Evolutionary conservation across 2,797 vertebrate species (phyloP), one percentile per base, ranked within the genome.

Genomic region (Naso thynnoides): DNA sequence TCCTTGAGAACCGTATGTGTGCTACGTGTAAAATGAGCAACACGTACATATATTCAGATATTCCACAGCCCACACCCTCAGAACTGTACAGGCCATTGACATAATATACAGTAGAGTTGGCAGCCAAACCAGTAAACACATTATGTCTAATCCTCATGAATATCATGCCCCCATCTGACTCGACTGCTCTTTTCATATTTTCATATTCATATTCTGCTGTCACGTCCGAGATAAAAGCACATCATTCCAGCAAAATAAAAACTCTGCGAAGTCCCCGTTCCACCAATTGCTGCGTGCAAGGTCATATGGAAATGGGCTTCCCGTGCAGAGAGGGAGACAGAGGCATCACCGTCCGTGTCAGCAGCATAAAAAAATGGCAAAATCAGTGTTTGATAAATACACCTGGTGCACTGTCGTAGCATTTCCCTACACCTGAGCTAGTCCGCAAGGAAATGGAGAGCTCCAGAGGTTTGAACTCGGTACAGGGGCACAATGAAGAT

Each of bases 271-370:
- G 10, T 53, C 61, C 50, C 64, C 24, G 27, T 83, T 89, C 70
- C 78, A 53, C 78, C 81, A 73, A 88, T 83, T 67, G 79, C 80
- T 41, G 70, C 69, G 15, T 19, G 68, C 88, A 91, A 93, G 89
- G 91, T 93, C 89, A 82, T 90, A 91, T 91, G 89, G 71, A 92
- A 92, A 92, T 92, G 67, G 68, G 52, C 47, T 86, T 86, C 44
- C 62, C 79, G 84, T 23, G 71, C 76, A 79, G 79, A 67, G 5
- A 60, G 24, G 62, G 62, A 84, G 76, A 81, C 73, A 14, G 72
- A 56, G 70, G 79, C 78, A 76, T 83, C 71, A 16, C 62, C 54
- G 13, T 45, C 72, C 27, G 9, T 79, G 82, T 86, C 68, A 44
- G 71, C 50, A 24, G 62, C 71, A 59, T 78, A 81, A 79, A 69